phyloP scores from a whole-genome alignment of 2,797 vertebrate species.

The Mus caroli region DNA sequence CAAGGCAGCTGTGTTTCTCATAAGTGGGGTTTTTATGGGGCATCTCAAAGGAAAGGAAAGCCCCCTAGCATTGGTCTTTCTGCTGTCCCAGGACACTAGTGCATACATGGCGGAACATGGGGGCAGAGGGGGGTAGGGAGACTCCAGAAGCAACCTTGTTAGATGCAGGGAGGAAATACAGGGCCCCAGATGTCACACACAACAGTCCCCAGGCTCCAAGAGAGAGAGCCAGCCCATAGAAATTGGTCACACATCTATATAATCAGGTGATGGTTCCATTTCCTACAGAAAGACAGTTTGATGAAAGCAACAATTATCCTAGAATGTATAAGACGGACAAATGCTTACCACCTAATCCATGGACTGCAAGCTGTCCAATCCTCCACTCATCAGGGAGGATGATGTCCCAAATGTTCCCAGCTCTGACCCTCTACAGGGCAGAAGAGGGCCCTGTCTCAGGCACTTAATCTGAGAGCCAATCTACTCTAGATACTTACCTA shows the following conservation, averaged over 20 bases:
- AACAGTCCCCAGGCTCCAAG: not conserved
- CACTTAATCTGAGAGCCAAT: not conserved
- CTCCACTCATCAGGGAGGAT: accelerated
- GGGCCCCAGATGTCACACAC: not conserved
- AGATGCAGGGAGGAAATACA: no score
- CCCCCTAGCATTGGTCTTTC: accelerated
- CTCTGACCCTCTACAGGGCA: not conserved
- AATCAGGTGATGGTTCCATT: not conserved
- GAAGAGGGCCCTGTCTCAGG: not conserved
- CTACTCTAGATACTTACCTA: not conserved
- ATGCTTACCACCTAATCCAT: no score
- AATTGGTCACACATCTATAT: not conserved
- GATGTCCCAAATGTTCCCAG: not conserved
- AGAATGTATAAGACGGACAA: not conserved
- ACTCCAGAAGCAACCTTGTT: no score
- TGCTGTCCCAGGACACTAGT: not conserved
- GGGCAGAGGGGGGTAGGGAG: not conserved
- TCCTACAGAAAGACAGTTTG: no score
- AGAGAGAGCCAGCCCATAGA: not conserved
- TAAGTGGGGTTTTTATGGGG: not conserved
- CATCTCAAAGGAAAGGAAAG: not conserved
- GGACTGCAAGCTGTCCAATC: accelerated
- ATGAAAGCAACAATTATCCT: no score
- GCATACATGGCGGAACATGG: not conserved
- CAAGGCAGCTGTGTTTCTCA: not conserved